Base-by-base conservation (phyloP, 2,888 invertebrate species). In the Griposia aprilina region DNA sequence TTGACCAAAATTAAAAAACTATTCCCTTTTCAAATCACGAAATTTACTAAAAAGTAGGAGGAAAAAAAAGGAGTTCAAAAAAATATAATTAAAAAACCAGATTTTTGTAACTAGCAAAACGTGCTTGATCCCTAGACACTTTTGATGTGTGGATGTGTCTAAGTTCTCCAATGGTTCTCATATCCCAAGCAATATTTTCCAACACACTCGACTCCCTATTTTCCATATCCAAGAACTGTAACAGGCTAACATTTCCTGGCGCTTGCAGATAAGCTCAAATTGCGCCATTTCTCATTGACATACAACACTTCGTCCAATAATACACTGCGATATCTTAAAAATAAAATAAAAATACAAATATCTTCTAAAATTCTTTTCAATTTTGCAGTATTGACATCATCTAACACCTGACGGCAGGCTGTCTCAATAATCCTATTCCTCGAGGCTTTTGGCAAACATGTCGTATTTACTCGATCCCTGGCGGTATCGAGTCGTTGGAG, bases 361-460 rank as follows among this genome's bases (percentile, higher is more conserved):
- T 72, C 41, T 20, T 62, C n/a, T 59, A 26, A 52, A 75, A 76
- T 77, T 20, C 70, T 77, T 65, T 86, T 83, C 26, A 79, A 85
- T 83, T 84, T 89, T 88, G 81, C 81, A 85, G 83, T 85, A 83
- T 83, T 86, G 86, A 86, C 83, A 87, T 78, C 74, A 50, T 82
- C 84, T 82, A 83, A 87, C 85, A 86, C 85, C 84, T 87, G 74
- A 80, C 84, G 87, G 87, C 84, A 81, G 87, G 80, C 81, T 82
- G 76, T 77, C 78, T 87, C 85, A 89, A 88, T 91, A 91, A 92
- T 91, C 89, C 85, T 83, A 90, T 91, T 89, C 88, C 84, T 82
- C 82, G 78, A 85, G 86, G 87, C 81, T 90, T 85, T 89, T 83
- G 78, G 86, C 85, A 91, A 90, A 92, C 89, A 91, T 80, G 82